phyloP scores from a whole-genome alignment of 2,888 invertebrate genomes.

The Perdita meconis region DNA sequence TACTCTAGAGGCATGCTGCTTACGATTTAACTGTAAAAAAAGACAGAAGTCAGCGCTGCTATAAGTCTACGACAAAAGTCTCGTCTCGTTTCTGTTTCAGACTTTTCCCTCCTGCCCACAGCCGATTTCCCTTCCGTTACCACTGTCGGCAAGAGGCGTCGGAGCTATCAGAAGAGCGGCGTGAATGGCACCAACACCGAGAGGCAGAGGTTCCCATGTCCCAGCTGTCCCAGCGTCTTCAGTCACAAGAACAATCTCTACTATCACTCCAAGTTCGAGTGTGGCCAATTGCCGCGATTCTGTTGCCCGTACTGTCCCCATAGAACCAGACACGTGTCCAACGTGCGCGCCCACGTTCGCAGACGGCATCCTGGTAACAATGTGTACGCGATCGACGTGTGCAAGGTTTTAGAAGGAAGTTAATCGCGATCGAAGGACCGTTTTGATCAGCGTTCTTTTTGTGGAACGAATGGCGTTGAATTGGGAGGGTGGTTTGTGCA shows the following conservation, averaged over 20 bases:
- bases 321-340: slow-evolving; percentile 78
- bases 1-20: slow-evolving; percentile 5
- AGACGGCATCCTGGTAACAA: slow-evolving; percentile 73
- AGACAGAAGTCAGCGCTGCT: background rate
- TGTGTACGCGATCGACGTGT: slow-evolving; percentile 71
- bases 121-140: slow-evolving; percentile 17
- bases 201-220: slow-evolving; percentile 68
- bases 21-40: background rate
- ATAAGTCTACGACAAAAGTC: slow-evolving; percentile 30
- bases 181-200: background rate
- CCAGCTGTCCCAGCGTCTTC: slow-evolving; percentile 76
- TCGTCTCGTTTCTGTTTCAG: slow-evolving; percentile 63
- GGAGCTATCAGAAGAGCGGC: background rate
- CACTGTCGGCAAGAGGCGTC: background rate
- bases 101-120: background rate
- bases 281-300: slow-evolving; percentile 81
- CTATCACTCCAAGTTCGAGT: slow-evolving; percentile 78
- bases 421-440: background rate
- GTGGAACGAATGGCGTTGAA: too few relatives aligned
- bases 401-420: slow-evolving; percentile 55
- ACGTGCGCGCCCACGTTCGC: slow-evolving; percentile 79
- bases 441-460: too few relatives aligned
- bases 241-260: slow-evolving; percentile 77
- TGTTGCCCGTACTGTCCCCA: slow-evolving; percentile 81
- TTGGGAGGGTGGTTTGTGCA: too few relatives aligned